phyloP scores from a whole-genome alignment of 1,140 invertebrate species.

The Stegodyphus mimosarum region DNA sequence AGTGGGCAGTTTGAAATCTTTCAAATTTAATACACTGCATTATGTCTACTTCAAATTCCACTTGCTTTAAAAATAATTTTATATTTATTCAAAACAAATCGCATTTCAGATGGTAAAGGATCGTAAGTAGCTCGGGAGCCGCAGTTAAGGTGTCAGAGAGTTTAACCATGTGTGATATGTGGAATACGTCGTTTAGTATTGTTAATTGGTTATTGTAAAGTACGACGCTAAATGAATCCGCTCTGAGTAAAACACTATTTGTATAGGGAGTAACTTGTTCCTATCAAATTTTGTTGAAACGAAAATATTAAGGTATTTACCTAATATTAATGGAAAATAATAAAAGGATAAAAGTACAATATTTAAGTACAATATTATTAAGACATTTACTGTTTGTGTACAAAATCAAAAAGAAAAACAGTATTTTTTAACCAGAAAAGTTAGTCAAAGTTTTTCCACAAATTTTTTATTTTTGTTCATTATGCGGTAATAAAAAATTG shows the following conservation, averaged over 20 bases:
- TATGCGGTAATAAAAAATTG: background rate
- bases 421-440: background rate
- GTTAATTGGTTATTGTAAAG: background rate
- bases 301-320: background rate
- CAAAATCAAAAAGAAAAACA: background rate
- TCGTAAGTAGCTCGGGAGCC: no score
- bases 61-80: no score
- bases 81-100: no score
- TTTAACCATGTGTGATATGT: no score
- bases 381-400: background rate
- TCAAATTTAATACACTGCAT: no score
- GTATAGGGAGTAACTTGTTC: background rate
- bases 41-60: no score
- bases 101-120: no score
- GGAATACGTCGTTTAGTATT: background rate
- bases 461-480: background rate
- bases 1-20: no score
- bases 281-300: background rate
- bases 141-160: no score
- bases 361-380: background rate
- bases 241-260: background rate
- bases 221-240: background rate
- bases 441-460: background rate
- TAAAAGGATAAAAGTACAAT: background rate
- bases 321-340: background rate